Evolutionary conservation across 2,888 invertebrate genomes (phyloP).

Genomic region (Phyllotreta cruciferae): DNA sequence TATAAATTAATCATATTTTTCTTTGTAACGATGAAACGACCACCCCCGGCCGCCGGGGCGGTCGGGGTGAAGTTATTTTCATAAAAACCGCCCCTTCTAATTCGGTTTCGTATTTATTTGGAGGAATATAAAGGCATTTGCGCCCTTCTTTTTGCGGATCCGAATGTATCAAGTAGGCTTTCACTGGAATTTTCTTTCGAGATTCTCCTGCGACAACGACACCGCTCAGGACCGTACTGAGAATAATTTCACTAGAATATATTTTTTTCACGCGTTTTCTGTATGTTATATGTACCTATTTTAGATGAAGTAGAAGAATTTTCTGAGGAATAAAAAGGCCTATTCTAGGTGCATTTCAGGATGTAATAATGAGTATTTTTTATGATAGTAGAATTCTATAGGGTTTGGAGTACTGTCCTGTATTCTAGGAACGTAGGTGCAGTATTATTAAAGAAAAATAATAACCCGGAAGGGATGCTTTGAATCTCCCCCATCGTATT

Average conservation of each 20-base stretch:
- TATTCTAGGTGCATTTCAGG: too few species aligned
- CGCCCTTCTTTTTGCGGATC: constrained; percentile 9
- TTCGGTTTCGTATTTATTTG: constrained; percentile 15
- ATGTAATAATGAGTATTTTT: too few species aligned
- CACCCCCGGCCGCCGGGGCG: too few species aligned
- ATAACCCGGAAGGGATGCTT: constrained; percentile 17
- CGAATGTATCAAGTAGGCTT: constrained; percentile 16
- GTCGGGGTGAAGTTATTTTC: not conserved
- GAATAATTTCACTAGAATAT: not conserved
- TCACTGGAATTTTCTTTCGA: constrained; percentile 11
- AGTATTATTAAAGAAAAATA: constrained; percentile 14
- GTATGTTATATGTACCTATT: too few species aligned
- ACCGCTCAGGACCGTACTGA: not conserved
- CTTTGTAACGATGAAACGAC: too few species aligned
- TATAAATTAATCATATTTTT: too few species aligned
- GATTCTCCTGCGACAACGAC: constrained; percentile 13
- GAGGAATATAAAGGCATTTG: constrained; percentile 13
- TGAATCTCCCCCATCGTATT: constrained; percentile 11
- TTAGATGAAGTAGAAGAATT: too few species aligned
- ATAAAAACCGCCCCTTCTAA: constrained; percentile 12
- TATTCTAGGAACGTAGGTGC: not conserved
- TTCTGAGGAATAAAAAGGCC: too few species aligned
- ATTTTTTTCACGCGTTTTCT: not conserved
- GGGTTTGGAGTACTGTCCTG: too few species aligned
- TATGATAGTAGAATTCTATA: too few species aligned